Base-by-base conservation (phyloP, 1,140 invertebrate species). In the Holotrichia oblita region DNA sequence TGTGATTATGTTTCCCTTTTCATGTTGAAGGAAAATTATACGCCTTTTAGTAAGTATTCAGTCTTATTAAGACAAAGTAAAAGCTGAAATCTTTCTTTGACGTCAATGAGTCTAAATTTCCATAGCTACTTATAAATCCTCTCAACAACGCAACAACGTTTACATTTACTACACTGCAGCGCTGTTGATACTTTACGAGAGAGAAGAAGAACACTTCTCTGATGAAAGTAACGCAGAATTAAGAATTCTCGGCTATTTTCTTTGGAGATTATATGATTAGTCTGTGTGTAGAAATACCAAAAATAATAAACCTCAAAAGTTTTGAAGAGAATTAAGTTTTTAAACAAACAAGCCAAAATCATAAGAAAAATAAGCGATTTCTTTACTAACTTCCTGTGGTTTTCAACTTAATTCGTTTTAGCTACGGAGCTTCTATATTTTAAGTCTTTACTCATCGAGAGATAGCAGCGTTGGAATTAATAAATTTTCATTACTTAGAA, bases 71-170 rank as follows among this genome's bases (percentile, higher is more conserved):
- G 14, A 17, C 48, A n/a, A 55, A 55, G 14, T 17, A 14, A 2
- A 12, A 55, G 4, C 17, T 55, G 3, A 17, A 12, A n/a, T 55
- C 9, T 55, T n/a, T n/a, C 17, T 55, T 17, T n/a, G 14, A 12
- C 44, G 44, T 9, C 2, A 48, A 48, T 48, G 9, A 14, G 9
- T 48, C 9, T 14, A 48, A 10, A 48, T 2, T 14, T 9, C 10
- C n/a, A 9, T 48, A 48, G 44, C 44, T 48, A 48, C 44, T 48
- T 48, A 48, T 48, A 48, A 48, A 48, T 48, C 44, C 44, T 48
- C 44, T n/a, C n/a, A n/a, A n/a, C n/a, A n/a, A n/a, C 44, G 44
- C 44, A 48, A 12, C 44, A 48, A 48, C 44, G 44, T 48, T 48
- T 10, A 12, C n/a, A 34, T 34, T 34, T 55, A 55, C 48, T 1